Conservation (phyloP, 1,140 invertebrate genomes). For the Harlomillsia oculata region DNA sequence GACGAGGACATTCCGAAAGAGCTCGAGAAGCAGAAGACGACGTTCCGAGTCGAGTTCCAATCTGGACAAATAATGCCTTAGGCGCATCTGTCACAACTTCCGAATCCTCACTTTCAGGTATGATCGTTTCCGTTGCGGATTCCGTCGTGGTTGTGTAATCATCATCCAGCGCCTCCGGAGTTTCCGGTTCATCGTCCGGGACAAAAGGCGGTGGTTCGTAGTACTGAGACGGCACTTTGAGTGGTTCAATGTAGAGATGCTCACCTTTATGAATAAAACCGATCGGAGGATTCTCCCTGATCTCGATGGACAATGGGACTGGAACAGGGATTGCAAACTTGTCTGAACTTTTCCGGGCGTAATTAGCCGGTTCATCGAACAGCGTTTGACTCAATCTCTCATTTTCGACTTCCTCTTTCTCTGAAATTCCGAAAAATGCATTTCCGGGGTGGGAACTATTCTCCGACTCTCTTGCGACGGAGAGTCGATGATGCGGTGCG, state of each 20-base stretch:
- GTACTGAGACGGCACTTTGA: constrained; percentile 12
- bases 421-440: too few relatives aligned
- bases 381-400: too few relatives aligned
- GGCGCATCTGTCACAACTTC: not conserved
- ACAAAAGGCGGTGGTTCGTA: constrained; percentile 11
- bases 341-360: too few relatives aligned
- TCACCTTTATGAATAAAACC: constrained; percentile 4
- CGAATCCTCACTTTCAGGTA: not conserved
- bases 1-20: constrained; percentile 11
- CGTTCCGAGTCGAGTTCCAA: not conserved
- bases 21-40: not conserved
- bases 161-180: too few relatives aligned
- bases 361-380: too few relatives aligned
- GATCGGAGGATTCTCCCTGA: not conserved
- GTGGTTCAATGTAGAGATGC: not conserved
- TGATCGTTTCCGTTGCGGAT: not conserved
- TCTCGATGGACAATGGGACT: not conserved
- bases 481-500: too few relatives aligned
- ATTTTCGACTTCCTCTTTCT: too few relatives aligned
- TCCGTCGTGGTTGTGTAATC: not conserved
- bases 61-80: too few relatives aligned
- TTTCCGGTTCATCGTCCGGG: not conserved
- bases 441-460: too few relatives aligned
- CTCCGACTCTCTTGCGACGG: too few relatives aligned
- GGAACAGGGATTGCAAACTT: not conserved